Percentiles rank a stretch among this genome's conserved stretches.
phyloP scores from a whole-genome alignment of 92 coral and sea anemone species.

The Bergia puertoricense region DNA sequence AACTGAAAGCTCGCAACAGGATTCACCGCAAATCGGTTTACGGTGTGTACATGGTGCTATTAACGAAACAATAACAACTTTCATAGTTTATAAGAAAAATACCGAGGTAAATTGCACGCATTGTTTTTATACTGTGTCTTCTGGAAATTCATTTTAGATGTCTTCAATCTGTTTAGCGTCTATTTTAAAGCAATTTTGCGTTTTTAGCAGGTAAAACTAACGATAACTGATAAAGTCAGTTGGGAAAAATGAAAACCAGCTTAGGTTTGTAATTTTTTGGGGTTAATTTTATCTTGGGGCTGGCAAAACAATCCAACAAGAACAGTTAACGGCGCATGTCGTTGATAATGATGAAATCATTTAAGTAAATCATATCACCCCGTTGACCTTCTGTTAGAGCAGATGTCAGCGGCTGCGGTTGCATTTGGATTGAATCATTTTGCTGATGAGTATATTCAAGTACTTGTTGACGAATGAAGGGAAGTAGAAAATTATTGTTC shows the following conservation, averaged over 20 bases:
- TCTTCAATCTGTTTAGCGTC: not conserved
- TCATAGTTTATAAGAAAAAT: not conserved
- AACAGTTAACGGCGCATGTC: not conserved
- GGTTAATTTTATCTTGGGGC: not conserved
- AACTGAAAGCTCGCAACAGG: not conserved
- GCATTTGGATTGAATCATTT: not conserved
- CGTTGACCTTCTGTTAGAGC: not conserved
- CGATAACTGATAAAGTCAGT: not conserved
- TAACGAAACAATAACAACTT: not conserved
- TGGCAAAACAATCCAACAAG: not conserved
- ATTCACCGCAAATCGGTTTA: not conserved
- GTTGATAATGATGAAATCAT: not conserved
- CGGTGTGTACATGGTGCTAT: not conserved
- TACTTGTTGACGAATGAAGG: not conserved
- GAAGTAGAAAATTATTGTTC: not conserved
- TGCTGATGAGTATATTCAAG: not conserved
- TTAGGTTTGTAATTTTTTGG: no score
- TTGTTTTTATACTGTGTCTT: no score
- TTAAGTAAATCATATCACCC: not conserved
- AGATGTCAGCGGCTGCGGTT: not conserved
- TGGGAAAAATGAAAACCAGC: no score
- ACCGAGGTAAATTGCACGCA: not conserved
- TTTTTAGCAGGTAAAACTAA: not conserved
- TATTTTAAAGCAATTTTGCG: not conserved
- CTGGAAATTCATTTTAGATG: not conserved